phyloP scores from a whole-genome alignment of 2,888 invertebrate genomes.

The Caenorhabditis virilis region DNA sequence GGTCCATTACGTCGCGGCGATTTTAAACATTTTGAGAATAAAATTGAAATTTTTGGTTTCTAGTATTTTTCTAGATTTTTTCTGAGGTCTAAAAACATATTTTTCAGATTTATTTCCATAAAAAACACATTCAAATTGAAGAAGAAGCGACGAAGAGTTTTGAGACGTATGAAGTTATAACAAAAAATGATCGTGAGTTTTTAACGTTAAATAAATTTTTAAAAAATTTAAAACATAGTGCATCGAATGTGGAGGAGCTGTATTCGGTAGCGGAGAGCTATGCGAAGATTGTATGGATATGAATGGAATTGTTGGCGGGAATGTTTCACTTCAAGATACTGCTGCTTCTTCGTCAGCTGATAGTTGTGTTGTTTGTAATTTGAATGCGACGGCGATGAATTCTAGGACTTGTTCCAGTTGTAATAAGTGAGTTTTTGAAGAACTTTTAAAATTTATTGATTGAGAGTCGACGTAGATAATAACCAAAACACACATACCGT shows the following conservation, averaged over 20 bases:
- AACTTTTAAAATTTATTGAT: no score
- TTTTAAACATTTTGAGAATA: not conserved
- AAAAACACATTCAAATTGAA: not conserved
- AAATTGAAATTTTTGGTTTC: not conserved
- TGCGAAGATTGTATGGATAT: conserved; percentile 23
- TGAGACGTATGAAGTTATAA: not conserved
- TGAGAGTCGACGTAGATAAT: no score
- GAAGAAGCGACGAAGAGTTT: not conserved
- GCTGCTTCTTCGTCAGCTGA: not conserved
- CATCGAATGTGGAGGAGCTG: conserved; percentile 29
- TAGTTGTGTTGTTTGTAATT: conserved; percentile 5
- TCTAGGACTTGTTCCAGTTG: conserved; percentile 20
- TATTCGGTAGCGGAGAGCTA: conserved; percentile 13
- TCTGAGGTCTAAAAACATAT: not conserved
- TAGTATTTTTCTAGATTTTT: not conserved
- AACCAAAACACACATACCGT: no score
- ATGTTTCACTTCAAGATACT: conserved; percentile 4
- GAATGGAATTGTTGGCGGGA: not conserved
- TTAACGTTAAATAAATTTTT: not conserved
- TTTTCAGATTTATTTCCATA: not conserved
- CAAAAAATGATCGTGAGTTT: conserved; percentile 9
- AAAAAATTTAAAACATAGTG: conserved; percentile 15
- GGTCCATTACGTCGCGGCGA: not conserved
- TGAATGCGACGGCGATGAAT: conserved; percentile 8
- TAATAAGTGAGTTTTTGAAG: conserved; percentile 23